phyloP scores from a whole-genome alignment of 2,113 vertebrate genomes.

The Trachemys scripta region DNA sequence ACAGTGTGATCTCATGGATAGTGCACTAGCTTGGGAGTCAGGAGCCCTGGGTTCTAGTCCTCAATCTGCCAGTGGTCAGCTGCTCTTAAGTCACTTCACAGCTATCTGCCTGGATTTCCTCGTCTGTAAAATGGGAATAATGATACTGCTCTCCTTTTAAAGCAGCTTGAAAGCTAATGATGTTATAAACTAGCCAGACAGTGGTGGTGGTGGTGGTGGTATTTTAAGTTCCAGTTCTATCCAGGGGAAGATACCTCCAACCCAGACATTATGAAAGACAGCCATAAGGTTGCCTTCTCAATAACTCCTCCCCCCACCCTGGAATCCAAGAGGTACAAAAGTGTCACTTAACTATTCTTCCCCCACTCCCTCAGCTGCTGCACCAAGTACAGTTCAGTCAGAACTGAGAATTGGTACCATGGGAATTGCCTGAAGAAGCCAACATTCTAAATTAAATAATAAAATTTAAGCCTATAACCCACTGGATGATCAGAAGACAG shows the following conservation, averaged over 20 bases:
- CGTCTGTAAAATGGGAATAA: neutral
- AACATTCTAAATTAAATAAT: neutral
- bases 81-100: neutral
- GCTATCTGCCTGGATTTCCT: neutral
- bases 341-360: neutral
- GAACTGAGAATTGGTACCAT: neutral
- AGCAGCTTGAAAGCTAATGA: neutral
- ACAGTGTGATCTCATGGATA: neutral
- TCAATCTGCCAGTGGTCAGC: neutral
- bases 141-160: neutral
- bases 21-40: neutral
- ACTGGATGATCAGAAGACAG: neutral
- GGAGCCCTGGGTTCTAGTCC: neutral
- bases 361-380: neutral
- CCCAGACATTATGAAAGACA: neutral
- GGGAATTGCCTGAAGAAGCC: neutral
- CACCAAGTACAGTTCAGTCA: rapidly evolving
- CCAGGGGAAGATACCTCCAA: neutral
- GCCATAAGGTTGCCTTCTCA: neutral
- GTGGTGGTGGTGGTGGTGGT: neutral
- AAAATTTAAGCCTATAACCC: neutral
- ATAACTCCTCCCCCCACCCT: neutral
- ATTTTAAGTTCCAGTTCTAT: neutral
- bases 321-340: rapidly evolving
- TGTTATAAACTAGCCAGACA: neutral